Evolutionary conservation across 1,140 invertebrate species (phyloP).

Genomic region (Drosophila mojavensis): DNA sequence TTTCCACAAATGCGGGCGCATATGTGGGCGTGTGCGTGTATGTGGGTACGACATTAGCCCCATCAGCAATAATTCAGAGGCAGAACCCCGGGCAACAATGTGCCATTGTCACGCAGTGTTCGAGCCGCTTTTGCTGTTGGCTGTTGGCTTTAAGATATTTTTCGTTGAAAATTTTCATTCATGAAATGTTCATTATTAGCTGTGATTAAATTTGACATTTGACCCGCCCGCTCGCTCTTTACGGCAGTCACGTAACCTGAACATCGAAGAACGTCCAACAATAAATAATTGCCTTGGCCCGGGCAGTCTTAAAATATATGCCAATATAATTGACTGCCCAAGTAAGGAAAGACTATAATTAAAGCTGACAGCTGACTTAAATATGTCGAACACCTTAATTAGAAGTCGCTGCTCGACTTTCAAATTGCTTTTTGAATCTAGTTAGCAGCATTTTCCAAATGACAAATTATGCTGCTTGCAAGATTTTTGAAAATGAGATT

Average conservation of each 20-base stretch:
- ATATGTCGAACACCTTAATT: neutral
- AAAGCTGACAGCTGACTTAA: constrained; percentile 7
- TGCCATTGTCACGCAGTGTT: constrained; percentile 61
- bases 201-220: constrained; percentile 57
- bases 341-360: constrained; percentile 14
- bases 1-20: neutral
- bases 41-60: constrained; percentile 16
- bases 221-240: constrained; percentile 18
- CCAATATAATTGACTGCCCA: constrained; percentile 16
- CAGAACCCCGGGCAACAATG: constrained; percentile 29
- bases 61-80: constrained; percentile 5
- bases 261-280: neutral
- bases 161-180: constrained; percentile 57
- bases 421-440: too few species aligned
- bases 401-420: too few species aligned
- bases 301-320: constrained; percentile 1
- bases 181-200: constrained; percentile 56
- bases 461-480: too few species aligned
- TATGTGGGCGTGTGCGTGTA: neutral
- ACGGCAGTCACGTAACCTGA: constrained; percentile 31
- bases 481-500: too few species aligned
- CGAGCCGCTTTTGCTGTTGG: constrained; percentile 6
- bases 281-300: constrained; percentile 15
- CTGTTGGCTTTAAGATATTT: constrained; percentile 28
- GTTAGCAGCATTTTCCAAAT: too few species aligned